These are phyloP conservation scores for Distichodus sexfasciatus DNA, from an alignment of 2,797 vertebrate genomes.

Conservation along the genomic window DNA sequence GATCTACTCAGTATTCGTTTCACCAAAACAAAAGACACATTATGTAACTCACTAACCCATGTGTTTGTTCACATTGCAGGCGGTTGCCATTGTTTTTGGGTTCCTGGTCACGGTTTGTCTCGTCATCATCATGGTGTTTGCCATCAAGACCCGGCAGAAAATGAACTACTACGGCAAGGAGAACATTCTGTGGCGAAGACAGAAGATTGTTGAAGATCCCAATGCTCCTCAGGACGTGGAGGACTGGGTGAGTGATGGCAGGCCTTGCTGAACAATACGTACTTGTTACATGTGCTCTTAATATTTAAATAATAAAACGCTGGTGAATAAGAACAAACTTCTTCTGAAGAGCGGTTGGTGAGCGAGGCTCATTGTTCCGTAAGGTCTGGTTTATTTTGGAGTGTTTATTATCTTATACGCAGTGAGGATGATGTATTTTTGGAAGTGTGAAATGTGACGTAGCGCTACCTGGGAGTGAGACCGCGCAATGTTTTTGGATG, in stretches of 20 bases:
- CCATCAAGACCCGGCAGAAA: conserved; percentile 82
- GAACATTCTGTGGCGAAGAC: conserved; percentile 84
- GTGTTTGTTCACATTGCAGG: conserved; percentile 63
- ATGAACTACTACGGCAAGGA: conserved; percentile 78
- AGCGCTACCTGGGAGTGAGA: not conserved
- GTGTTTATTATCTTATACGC: too few species aligned
- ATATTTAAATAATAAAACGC: too few species aligned
- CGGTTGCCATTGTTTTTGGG: conserved; percentile 85
- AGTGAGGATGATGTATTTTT: too few species aligned
- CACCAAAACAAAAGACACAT: too few species aligned
- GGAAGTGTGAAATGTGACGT: too few species aligned
- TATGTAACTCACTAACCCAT: not conserved
- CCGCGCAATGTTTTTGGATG: not conserved
- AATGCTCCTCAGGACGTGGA: conserved; percentile 79
- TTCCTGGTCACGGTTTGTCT: conserved; percentile 80
- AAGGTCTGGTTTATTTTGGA: not conserved
- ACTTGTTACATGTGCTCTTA: too few species aligned
- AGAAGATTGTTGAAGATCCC: conserved; percentile 64
- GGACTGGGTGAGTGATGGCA: conserved; percentile 88
- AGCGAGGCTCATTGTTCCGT: too few species aligned
- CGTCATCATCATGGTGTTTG: conserved; percentile 86
- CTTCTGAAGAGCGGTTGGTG: too few species aligned
- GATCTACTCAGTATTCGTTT: too few species aligned
- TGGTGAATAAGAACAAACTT: too few species aligned
- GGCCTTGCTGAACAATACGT: too few species aligned